Conservation (phyloP, 2,888 invertebrate genomes). For the Rhimphoctona megacephalus region DNA sequence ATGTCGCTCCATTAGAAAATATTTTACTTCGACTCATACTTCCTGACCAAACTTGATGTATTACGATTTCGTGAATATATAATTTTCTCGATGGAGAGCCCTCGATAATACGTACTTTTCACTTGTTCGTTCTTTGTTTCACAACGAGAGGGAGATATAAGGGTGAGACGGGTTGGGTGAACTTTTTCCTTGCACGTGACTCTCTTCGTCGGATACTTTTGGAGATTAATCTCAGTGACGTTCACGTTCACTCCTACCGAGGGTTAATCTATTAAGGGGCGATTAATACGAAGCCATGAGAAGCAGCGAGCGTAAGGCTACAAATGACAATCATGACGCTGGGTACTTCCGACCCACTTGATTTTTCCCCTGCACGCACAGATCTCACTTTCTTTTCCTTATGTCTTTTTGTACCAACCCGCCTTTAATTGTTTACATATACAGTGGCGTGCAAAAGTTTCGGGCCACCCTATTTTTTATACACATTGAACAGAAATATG, state of each 20-base stretch:
- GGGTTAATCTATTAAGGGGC: constrained; percentile 78
- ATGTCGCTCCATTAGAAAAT: no score
- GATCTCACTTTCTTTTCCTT: constrained; percentile 46
- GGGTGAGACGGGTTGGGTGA: no score
- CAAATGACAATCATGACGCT: constrained; percentile 77
- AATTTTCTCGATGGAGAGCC: no score
- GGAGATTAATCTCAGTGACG: constrained; percentile 72
- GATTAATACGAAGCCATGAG: constrained; percentile 77
- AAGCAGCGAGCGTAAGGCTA: constrained; percentile 74
- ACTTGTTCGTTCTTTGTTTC: neutral
- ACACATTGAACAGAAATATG: no score
- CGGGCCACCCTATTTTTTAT: no score
- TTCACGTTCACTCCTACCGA: constrained; percentile 70
- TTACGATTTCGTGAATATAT: no score
- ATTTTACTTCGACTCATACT: no score
- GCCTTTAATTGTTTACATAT: neutral
- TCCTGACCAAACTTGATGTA: no score
- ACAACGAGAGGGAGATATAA: neutral
- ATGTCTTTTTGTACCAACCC: constrained; percentile 45
- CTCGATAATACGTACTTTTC: no score
- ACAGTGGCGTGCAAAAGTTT: no score
- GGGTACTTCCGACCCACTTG: constrained; percentile 73
- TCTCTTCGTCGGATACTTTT: constrained; percentile 69
- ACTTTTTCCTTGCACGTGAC: constrained; percentile 27
- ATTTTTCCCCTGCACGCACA: constrained; percentile 63